Evolutionary conservation across 2,888 invertebrate species (phyloP).

Genomic region (Orchesella flavescens): DNA sequence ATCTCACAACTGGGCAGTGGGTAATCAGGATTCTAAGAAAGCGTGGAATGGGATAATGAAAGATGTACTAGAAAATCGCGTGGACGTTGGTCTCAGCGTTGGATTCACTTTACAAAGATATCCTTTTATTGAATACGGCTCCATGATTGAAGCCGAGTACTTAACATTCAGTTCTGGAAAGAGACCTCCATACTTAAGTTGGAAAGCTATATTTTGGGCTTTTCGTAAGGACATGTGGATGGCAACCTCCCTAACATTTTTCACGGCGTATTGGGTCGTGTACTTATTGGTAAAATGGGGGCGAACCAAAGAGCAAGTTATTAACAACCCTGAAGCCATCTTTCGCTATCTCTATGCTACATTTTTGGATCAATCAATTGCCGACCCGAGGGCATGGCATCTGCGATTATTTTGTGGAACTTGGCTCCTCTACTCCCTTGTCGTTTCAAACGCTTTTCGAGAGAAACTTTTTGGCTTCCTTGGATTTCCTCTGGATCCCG

Average conservation of each 20-base stretch:
- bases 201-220: conserved; percentile 32
- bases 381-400: background rate
- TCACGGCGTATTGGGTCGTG: background rate
- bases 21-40: background rate
- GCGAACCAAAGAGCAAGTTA: background rate
- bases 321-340: background rate
- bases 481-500: conserved; percentile 45
- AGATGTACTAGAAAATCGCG: conserved; percentile 15
- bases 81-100: conserved; percentile 24
- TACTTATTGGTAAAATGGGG: background rate
- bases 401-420: conserved; percentile 7
- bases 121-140: conserved; percentile 19
- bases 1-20: conserved; percentile 22
- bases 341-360: conserved; percentile 13
- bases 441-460: conserved; percentile 55
- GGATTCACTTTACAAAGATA: conserved; percentile 9
- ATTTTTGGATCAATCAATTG: conserved; percentile 25
- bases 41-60: conserved; percentile 20
- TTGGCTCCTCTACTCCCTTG: conserved; percentile 36
- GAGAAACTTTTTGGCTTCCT: conserved; percentile 57
- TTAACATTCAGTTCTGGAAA: conserved; percentile 46
- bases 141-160: conserved; percentile 24
- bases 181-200: conserved; percentile 16
- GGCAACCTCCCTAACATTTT: conserved; percentile 1
- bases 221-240: conserved; percentile 30